Conservation (phyloP, 2,113 vertebrate genomes). For the Corythaeola cristata region DNA sequence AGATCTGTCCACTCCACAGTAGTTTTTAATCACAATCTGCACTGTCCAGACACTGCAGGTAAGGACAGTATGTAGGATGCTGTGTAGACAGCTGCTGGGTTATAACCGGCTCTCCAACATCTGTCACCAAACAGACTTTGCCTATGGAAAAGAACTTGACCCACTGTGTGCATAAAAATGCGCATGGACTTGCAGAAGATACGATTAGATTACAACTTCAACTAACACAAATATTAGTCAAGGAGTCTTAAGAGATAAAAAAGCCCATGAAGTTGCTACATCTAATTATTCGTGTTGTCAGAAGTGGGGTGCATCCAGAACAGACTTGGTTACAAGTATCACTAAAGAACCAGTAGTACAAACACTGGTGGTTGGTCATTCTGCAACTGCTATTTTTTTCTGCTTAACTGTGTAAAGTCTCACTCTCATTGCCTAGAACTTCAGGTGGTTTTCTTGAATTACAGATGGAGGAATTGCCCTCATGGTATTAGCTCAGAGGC, state of each 20-base stretch:
- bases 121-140: not conserved
- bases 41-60: not conserved
- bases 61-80: not conserved
- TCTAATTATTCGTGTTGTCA: not conserved
- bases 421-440: not conserved
- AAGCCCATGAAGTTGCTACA: not conserved
- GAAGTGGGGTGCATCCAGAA: not conserved
- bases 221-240: constrained; percentile 13
- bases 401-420: not conserved
- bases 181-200: not conserved
- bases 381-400: not conserved
- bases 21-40: not conserved
- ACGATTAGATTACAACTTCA: not conserved
- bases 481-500: not conserved
- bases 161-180: not conserved
- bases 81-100: not conserved
- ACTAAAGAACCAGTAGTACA: not conserved
- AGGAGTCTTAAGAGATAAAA: not conserved
- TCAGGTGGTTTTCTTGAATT: not conserved
- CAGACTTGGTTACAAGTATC: not conserved
- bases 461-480: not conserved
- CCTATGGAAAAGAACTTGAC: not conserved
- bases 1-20: not conserved
- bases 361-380: not conserved
- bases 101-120: not conserved